phyloP scores from a whole-genome alignment of 1,140 invertebrate species.

The Lamellibrachia luymesi region DNA sequence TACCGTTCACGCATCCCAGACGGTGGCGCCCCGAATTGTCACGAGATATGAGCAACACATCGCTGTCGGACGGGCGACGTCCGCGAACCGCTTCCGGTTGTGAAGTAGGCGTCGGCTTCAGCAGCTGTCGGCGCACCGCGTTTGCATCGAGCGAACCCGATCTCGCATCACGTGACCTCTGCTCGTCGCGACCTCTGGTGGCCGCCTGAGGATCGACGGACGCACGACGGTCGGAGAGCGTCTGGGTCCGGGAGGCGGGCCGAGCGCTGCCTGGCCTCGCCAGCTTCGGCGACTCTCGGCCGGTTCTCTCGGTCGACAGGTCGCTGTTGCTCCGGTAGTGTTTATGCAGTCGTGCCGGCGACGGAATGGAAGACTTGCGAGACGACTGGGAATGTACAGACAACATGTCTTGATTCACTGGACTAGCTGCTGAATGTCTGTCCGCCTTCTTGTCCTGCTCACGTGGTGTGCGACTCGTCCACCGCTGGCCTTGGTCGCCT shows the following conservation, averaged over 20 bases:
- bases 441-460: not conserved
- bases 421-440: not conserved
- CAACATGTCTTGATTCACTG: not conserved
- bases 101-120: not conserved
- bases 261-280: not conserved
- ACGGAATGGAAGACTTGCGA: not conserved
- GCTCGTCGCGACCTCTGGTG: not conserved
- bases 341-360: not conserved
- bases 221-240: not conserved
- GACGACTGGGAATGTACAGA: not conserved
- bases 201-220: not conserved
- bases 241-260: not conserved
- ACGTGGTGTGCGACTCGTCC: not conserved
- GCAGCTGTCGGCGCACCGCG: not conserved
- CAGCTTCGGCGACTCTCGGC: not conserved
- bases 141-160: slow-evolving; percentile 9
- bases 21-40: slow-evolving; percentile 7
- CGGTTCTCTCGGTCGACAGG: not conserved
- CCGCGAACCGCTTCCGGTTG: not conserved
- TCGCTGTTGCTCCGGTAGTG: not conserved
- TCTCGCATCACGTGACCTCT: not conserved
- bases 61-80: not conserved
- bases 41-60: not conserved
- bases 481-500: not conserved
- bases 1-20: not conserved